Percentiles rank a stretch among this genome's conserved stretches.
These are phyloP conservation scores for Orchesella cincta DNA, from an alignment of 1,140 invertebrate genomes.

Conservation along the genomic window DNA sequence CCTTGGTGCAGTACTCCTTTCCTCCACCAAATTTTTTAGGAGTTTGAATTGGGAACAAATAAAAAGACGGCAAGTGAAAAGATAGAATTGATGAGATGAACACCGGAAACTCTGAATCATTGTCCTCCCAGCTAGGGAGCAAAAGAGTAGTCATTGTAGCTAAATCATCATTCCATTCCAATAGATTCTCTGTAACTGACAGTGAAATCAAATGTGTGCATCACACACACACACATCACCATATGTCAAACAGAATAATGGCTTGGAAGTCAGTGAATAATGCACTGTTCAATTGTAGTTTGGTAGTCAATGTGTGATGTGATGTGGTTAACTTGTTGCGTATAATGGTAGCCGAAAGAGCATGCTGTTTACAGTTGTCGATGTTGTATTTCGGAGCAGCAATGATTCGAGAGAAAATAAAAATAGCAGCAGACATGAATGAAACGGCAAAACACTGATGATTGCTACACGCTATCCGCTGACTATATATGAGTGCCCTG, in stretches of 20 bases:
- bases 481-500: neutral
- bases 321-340: neutral
- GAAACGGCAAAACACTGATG: neutral
- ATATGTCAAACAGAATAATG: conserved; percentile 18
- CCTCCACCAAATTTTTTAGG: too few species aligned
- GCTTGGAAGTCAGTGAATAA: conserved; percentile 1
- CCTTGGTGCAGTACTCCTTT: too few species aligned
- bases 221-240: neutral
- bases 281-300: neutral
- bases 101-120: conserved; percentile 27
- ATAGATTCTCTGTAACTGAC: neutral
- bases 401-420: neutral
- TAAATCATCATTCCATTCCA: neutral
- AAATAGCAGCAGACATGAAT: neutral
- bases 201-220: neutral
- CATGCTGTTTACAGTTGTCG: neutral
- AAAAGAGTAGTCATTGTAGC: neutral
- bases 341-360: neutral
- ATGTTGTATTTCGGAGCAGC: neutral
- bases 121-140: conserved; percentile 1
- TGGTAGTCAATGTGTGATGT: neutral
- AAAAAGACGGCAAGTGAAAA: neutral
- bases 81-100: conserved; percentile 14
- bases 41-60: neutral
- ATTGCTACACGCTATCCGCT: neutral